Evolutionary conservation across 1,140 invertebrate species (phyloP), one percentile per base, ranked within the genome.

Genomic region (Lasioglossum albipes): DNA sequence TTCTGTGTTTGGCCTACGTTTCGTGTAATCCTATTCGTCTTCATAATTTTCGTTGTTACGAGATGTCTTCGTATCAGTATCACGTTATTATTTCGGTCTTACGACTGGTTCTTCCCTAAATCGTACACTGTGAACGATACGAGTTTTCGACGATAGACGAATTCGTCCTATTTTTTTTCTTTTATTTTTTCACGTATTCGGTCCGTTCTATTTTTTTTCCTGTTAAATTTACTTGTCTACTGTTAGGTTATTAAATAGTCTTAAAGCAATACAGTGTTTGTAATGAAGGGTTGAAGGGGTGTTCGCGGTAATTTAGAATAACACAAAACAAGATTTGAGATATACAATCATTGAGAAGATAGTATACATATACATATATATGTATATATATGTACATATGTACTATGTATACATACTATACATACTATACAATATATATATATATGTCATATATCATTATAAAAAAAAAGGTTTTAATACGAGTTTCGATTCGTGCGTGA

Each of bases 191-290:
- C 27, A 49, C 22, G 45, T 1, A 22, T 69, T 79, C 7, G 0
- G 18, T 54, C 5, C 52, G 0, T 54, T 54, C 6, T 31, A 42
- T 27, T 71, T n/a, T 59, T 61, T 41, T 68, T 22, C 16, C 16
- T 27, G 7, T 52, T 68, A 13, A 62, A 31, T 66, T 81, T n/a
- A 49, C 22, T 9, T 59, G 22, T 45, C 31, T 36, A 36, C 18
- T 20, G 7, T 79, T 79, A 73, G 62, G 49, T 79, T 31, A 57
- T n/a, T 27, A 27, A 20, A 52, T 83, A 86, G 76, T 79, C 36
- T 66, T 82, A 85, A 75, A 85, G 75, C 80, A 83, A 86, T 80
- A 85, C 81, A 86, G 84, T 86, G 85, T 86, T 86, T 77, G 52
- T 85, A 65, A 73, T 16, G 27, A 49, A 52, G 22, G 59, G 7